These are phyloP conservation scores for Telmatochromis sp. DNA, from an alignment of 2,113 vertebrate genomes.

Conservation along the genomic window DNA sequence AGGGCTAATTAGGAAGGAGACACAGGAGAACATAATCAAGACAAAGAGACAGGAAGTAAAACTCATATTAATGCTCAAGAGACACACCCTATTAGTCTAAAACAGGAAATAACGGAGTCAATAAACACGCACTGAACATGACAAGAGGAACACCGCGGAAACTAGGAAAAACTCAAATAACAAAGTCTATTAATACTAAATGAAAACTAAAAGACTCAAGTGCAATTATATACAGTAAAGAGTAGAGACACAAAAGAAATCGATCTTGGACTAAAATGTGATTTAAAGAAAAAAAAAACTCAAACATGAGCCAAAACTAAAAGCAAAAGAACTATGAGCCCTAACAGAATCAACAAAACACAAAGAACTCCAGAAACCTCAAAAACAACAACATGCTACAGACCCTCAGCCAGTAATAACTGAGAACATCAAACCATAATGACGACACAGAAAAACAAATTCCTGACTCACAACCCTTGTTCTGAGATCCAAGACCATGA, in stretches of 20 bases:
- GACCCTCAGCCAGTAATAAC: neutral
- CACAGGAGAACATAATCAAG: neutral
- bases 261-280: neutral
- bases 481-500: neutral
- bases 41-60: neutral
- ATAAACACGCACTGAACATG: neutral
- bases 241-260: neutral
- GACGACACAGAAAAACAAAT: neutral
- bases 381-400: neutral
- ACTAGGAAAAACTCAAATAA: neutral
- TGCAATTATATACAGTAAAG: neutral
- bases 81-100: neutral
- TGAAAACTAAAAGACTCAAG: neutral
- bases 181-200: neutral
- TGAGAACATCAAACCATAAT: neutral
- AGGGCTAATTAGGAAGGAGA: neutral
- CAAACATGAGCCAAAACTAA: neutral
- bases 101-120: neutral
- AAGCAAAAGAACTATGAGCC: neutral
- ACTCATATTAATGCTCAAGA: neutral
- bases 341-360: neutral
- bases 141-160: rapidly evolving
- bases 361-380: neutral
- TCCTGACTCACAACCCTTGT: neutral
- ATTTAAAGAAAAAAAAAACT: neutral